Conservation (phyloP, 2,888 invertebrate genomes). For the Mimumesa dahlbomi region DNA sequence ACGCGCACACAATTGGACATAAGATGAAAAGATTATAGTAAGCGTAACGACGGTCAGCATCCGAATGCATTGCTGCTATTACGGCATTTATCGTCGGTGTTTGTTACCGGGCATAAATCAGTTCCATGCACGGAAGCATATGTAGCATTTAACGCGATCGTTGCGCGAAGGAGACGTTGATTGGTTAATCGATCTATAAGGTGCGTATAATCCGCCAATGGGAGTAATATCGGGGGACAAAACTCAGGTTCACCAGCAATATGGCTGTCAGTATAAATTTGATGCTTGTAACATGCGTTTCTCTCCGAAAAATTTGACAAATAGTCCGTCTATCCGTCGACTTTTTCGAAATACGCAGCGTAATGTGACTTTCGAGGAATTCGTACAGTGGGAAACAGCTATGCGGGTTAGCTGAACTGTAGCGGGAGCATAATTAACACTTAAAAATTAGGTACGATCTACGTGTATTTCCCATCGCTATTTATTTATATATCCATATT, state of each 20-base stretch:
- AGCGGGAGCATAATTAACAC: slow-evolving; percentile 51
- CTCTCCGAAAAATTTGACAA: slow-evolving; percentile 88
- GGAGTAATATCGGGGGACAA: slow-evolving; percentile 87
- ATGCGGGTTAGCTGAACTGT: slow-evolving; percentile 81
- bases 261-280: slow-evolving; percentile 99
- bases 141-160: slow-evolving; percentile 28
- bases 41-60: too few species aligned
- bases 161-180: slow-evolving; percentile 38
- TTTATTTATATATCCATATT: slow-evolving; percentile 61
- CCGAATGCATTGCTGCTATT: too few species aligned
- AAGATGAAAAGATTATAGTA: neutral
- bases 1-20: too few species aligned
- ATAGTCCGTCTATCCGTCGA: slow-evolving; percentile 82
- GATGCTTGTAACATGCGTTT: slow-evolving; percentile 92
- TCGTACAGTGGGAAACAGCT: slow-evolving; percentile 82
- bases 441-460: slow-evolving; percentile 51
- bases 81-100: too few species aligned
- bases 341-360: slow-evolving; percentile 79
- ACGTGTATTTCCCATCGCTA: slow-evolving; percentile 7
- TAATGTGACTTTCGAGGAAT: slow-evolving; percentile 82
- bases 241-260: slow-evolving; percentile 92
- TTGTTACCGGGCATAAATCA: slow-evolving; percentile 23
- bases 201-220: slow-evolving; percentile 82
- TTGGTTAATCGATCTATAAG: slow-evolving; percentile 47
- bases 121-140: slow-evolving; percentile 9